A percentile compares a stretch with the other conserved stretches of the same genome.
Evolutionary conservation across 2,888 invertebrate genomes (phyloP).

Genomic region (Invenusta paracnida): DNA sequence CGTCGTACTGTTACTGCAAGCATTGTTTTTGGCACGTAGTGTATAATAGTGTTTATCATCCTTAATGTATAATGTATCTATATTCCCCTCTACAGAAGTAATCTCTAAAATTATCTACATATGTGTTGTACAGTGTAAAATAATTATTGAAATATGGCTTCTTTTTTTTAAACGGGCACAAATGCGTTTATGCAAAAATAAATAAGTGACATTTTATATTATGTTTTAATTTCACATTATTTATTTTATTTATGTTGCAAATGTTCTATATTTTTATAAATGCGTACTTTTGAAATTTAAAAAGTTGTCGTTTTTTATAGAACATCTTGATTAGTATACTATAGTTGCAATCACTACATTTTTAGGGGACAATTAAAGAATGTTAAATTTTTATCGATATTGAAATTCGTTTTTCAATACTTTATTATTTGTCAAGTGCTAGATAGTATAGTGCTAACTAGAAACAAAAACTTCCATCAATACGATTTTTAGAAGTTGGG

Average conservation of each 20-base stretch:
- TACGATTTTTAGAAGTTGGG: not conserved
- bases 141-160: no score
- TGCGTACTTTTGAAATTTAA: not conserved
- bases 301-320: not conserved
- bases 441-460: not conserved
- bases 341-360: not conserved
- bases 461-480: not conserved
- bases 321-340: not conserved
- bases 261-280: not conserved
- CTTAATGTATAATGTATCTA: no score
- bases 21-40: no score
- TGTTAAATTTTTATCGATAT: not conserved
- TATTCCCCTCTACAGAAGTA: no score
- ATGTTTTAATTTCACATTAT: not conserved
- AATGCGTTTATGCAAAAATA: no score
- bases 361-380: not conserved
- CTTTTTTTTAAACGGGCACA: no score
- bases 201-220: not conserved
- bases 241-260: not conserved
- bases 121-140: no score
- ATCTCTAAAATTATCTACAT: no score
- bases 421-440: not conserved
- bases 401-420: not conserved
- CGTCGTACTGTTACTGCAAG: no score
- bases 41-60: no score